Conservation (phyloP, 2,888 invertebrate genomes). For the Ochropleura leucogaster region DNA sequence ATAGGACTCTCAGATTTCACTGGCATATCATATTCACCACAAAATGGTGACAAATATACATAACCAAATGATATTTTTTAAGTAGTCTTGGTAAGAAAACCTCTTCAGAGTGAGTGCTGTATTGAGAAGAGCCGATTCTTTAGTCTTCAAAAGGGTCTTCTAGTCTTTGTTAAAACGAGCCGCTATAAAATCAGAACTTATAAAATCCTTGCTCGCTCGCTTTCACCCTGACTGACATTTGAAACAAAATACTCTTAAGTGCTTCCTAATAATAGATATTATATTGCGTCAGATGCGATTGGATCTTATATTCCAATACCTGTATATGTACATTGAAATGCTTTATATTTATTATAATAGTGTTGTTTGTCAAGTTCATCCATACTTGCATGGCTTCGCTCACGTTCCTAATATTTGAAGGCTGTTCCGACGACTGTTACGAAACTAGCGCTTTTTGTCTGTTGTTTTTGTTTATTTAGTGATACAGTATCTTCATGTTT, state of each 20-base stretch:
- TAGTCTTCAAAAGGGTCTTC: no score
- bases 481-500: not conserved
- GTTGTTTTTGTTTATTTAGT: not conserved
- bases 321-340: not conserved
- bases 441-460: not conserved
- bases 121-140: not conserved
- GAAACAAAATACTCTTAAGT: not conserved
- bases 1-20: not conserved
- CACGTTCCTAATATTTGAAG: slow-evolving; percentile 18
- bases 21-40: not conserved
- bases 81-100: not conserved
- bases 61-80: not conserved
- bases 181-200: not conserved
- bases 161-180: not conserved
- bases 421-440: slow-evolving; percentile 3
- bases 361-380: slow-evolving; percentile 16
- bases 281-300: not conserved
- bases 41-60: not conserved
- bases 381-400: slow-evolving; percentile 46
- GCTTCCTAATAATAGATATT: slow-evolving; percentile 1
- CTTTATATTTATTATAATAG: slow-evolving; percentile 1
- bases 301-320: slow-evolving; percentile 8
- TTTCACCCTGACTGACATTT: slow-evolving; percentile 28
- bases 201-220: not conserved
- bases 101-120: not conserved